A percentile compares a stretch with the other conserved stretches of the same genome.
phyloP scores from a whole-genome alignment of 2,113 vertebrate genomes.

The Channa argus region DNA sequence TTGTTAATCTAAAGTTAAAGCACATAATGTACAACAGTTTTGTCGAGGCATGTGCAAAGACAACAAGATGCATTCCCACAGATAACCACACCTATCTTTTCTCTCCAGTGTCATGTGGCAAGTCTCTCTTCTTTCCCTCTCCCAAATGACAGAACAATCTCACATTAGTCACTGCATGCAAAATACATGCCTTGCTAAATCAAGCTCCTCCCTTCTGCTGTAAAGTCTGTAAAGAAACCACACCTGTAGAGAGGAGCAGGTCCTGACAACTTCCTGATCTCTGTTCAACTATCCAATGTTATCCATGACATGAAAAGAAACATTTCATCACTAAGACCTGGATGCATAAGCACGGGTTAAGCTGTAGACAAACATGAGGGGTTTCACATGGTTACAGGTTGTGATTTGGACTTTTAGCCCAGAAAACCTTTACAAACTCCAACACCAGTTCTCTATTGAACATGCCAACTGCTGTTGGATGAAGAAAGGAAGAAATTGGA shows the following conservation, averaged over 20 bases:
- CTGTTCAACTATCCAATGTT: slow-evolving; percentile 36
- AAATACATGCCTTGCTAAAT: slow-evolving; percentile 30
- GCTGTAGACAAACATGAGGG: slow-evolving; percentile 16
- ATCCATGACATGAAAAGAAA: slow-evolving; percentile 40
- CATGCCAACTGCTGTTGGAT: slow-evolving; percentile 6
- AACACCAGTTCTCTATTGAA: slow-evolving; percentile 3
- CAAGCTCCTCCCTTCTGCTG: slow-evolving; percentile 51
- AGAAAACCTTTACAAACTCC: slow-evolving; percentile 3
- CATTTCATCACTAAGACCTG: slow-evolving; percentile 13
- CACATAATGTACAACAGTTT: neutral
- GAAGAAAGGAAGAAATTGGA: neutral
- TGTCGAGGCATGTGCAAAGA: slow-evolving; percentile 43
- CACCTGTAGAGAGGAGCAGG: slow-evolving; percentile 68
- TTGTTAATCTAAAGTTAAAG: neutral
- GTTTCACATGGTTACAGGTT: neutral
- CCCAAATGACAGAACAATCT: slow-evolving; percentile 54
- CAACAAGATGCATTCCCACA: slow-evolving; percentile 47
- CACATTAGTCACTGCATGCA: slow-evolving; percentile 73
- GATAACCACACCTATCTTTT: slow-evolving; percentile 52
- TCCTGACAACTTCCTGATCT: slow-evolving; percentile 66
- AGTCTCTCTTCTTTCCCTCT: slow-evolving; percentile 27
- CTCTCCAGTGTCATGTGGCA: slow-evolving; percentile 6
- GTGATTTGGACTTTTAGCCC: slow-evolving; percentile 12
- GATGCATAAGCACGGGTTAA: slow-evolving; percentile 30
- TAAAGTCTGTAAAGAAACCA: slow-evolving; percentile 44